These are phyloP conservation scores for Cololabis saira DNA, from an alignment of 2,113 vertebrate genomes.

Conservation along the genomic window DNA sequence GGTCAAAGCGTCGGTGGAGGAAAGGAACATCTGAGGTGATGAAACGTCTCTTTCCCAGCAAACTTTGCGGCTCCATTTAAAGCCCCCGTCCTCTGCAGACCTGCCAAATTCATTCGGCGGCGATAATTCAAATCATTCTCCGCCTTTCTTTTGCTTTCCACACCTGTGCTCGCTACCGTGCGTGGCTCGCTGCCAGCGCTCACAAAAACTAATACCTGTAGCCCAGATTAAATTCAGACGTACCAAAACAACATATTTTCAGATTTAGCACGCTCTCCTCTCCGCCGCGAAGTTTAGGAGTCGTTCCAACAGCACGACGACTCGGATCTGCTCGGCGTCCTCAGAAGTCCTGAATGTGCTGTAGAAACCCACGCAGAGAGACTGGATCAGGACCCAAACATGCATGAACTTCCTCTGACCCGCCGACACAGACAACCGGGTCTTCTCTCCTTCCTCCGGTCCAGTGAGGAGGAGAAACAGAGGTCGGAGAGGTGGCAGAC, in stretches of 20 bases:
- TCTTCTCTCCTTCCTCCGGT: too few relatives aligned
- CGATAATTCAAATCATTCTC: slow-evolving; percentile 65
- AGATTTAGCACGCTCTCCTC: slow-evolving; percentile 19
- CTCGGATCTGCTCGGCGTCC: not conserved
- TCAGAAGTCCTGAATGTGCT: not conserved
- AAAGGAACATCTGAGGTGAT: not conserved
- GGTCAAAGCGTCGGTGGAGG: slow-evolving; percentile 2
- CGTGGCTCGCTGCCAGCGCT: slow-evolving; percentile 65
- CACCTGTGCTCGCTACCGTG: slow-evolving; percentile 70
- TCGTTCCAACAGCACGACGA: slow-evolving; percentile 17
- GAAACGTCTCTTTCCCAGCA: slow-evolving; percentile 11
- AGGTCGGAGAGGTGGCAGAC: too few relatives aligned
- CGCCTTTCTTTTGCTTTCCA: slow-evolving; percentile 31
- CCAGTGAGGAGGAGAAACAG: too few relatives aligned
- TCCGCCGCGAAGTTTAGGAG: slow-evolving; percentile 34
- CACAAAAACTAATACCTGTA: slow-evolving; percentile 59
- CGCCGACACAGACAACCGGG: too few relatives aligned
- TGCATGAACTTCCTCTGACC: too few relatives aligned
- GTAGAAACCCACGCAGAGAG: too few relatives aligned
- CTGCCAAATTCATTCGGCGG: slow-evolving; percentile 48
- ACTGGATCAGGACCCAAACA: too few relatives aligned
- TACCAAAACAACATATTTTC: slow-evolving; percentile 58
- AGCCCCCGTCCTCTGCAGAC: slow-evolving; percentile 18
- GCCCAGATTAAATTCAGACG: slow-evolving; percentile 62
- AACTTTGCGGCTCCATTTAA: slow-evolving; percentile 52